These are phyloP conservation scores for Alaudala cheleensis DNA, from an alignment of 2,113 vertebrate genomes.

Conservation along the genomic window DNA sequence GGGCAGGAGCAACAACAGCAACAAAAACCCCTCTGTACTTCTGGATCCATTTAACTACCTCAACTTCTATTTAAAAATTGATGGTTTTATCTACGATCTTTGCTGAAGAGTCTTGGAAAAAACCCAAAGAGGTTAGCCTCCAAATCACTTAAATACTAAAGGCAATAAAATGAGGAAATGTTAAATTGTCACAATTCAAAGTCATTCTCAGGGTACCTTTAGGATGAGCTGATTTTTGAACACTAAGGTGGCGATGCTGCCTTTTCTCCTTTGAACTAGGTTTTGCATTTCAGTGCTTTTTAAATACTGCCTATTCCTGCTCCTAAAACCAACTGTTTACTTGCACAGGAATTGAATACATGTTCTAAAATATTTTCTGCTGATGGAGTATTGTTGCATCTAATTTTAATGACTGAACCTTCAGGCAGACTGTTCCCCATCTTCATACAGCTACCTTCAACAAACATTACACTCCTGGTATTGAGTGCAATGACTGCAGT, in stretches of 20 bases:
- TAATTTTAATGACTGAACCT: slow-evolving; percentile 39
- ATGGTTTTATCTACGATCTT: not conserved
- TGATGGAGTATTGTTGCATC: slow-evolving; percentile 13
- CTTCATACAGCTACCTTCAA: slow-evolving; percentile 42
- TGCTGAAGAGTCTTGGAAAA: not conserved
- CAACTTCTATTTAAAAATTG: not conserved
- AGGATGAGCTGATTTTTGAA: not conserved
- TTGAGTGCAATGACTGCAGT: slow-evolving; percentile 57
- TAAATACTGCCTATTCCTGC: not conserved
- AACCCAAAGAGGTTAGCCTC: not conserved
- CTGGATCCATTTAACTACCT: not conserved
- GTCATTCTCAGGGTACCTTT: not conserved
- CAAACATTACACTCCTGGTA: slow-evolving; percentile 38
- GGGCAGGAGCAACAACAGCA: not conserved
- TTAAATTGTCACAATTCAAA: not conserved
- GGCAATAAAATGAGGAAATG: not conserved
- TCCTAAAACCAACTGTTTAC: slow-evolving; percentile 2
- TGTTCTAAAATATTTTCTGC: slow-evolving; percentile 26
- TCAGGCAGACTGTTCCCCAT: slow-evolving; percentile 41
- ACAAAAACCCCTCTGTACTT: not conserved
- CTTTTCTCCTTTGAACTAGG: not conserved
- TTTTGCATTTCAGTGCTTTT: not conserved
- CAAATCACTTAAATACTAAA: not conserved
- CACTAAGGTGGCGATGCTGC: not conserved
- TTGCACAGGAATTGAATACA: slow-evolving; percentile 19